Base-by-base conservation (phyloP, 2,888 invertebrate genomes). In the Clusia tigrina region DNA sequence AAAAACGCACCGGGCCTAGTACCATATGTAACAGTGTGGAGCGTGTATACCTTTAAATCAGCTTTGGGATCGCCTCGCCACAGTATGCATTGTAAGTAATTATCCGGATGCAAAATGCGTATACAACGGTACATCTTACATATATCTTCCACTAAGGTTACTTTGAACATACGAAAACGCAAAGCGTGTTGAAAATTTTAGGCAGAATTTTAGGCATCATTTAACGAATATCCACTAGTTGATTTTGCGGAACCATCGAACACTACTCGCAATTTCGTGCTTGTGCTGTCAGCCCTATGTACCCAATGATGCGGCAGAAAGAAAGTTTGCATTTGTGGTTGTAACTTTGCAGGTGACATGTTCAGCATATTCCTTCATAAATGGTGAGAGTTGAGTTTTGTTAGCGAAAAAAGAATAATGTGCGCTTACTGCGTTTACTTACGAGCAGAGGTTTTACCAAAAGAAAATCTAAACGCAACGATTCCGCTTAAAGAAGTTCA, bases 231-330 rank as follows among this genome's bases (percentile, higher is more conserved):
- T 17, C 62, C 57, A 5, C 62, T 56, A 12, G 63, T 54, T n/a
- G 62, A 60, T 25, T 51, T 38, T 26, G 61, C 55, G 17, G 65
- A 67, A 10, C 59, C 67, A 15, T 67, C 65, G 25, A 67, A n/a
- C 6, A 67, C 65, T 1, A 65, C 67, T n/a, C 67, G n/a, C n/a
- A 65, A 38, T 22, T 66, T 67, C 9, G 61, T 66, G 17, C 62
- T 56, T 24, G 26, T 42, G 42, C 64, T 64, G 10, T 52, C 54
- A 2, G 64, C 59, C n/a, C 60, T 56, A 25, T 63, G 38, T 1
- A 68, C 66, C 24, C 64, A 64, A 37, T 68, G 68, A 26, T 68
- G 66, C 1, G 67, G 68, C 10, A 68, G 65, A 22, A 56, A 67
- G 26, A 64, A 67, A 17, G 6, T 52, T 9, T 18, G 6, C 6